Conservation (phyloP, 1,140 invertebrate species). For the Holcopasites calliopsidis region DNA sequence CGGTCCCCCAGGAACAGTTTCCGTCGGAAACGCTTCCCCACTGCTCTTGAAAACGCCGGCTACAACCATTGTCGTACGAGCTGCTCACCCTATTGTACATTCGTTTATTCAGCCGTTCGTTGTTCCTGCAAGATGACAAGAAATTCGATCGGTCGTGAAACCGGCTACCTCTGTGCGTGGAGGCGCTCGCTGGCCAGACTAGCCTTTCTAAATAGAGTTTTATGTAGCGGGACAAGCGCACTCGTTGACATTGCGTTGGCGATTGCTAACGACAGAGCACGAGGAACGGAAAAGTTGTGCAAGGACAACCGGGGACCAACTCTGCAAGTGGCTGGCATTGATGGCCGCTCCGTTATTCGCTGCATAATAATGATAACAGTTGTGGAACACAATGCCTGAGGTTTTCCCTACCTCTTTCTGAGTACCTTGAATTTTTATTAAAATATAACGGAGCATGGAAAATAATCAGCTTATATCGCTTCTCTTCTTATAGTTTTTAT, state of each 20-base stretch:
- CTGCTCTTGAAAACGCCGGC: not conserved
- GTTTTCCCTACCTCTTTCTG: not conserved
- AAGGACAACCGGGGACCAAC: slow-evolving; percentile 23
- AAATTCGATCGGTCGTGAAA: not conserved
- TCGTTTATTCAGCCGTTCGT: not conserved
- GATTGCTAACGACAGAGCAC: not conserved
- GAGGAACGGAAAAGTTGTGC: slow-evolving; percentile 26
- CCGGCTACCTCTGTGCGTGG: too few relatives aligned
- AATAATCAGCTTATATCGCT: not conserved
- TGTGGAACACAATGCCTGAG: not conserved
- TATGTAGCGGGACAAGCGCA: not conserved
- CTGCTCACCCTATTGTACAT: too few relatives aligned
- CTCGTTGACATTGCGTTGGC: slow-evolving; percentile 30
- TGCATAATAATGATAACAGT: too few relatives aligned
- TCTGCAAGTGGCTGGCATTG: slow-evolving; percentile 31
- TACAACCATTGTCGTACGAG: not conserved
- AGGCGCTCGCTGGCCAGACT: not conserved
- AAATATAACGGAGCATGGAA: not conserved
- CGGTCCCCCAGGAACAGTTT: slow-evolving; percentile 1
- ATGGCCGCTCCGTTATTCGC: slow-evolving; percentile 16
- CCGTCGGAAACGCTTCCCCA: not conserved
- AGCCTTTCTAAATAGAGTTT: slow-evolving; percentile 23
- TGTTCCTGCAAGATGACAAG: not conserved
- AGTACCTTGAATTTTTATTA: not conserved
- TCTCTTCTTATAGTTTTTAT: not conserved